Evolutionary conservation across 2,113 vertebrate genomes (phyloP).

Genomic region (Erpornis zantholeuca): DNA sequence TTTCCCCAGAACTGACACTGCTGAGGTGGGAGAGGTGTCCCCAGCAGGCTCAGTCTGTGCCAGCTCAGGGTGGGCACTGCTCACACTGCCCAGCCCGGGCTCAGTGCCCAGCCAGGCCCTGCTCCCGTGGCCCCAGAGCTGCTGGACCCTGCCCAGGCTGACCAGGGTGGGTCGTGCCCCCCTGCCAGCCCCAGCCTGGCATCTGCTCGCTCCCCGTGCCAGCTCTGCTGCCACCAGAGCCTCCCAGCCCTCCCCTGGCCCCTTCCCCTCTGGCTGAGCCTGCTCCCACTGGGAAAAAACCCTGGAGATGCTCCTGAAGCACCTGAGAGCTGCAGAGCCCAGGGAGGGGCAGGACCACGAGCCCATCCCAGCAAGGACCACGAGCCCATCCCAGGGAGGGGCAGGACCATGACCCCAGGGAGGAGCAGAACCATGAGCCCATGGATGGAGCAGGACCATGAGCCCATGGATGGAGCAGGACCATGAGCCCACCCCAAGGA

Average conservation of each 20-base stretch:
- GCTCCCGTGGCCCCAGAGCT: background rate
- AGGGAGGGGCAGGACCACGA: background rate
- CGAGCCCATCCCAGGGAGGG: too few relatives aligned
- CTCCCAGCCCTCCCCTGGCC: background rate
- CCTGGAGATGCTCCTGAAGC: background rate
- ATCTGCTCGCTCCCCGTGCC: background rate
- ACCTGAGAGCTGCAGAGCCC: background rate
- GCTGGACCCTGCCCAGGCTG: background rate
- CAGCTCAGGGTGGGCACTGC: fast-evolving
- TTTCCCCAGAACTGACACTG: background rate
- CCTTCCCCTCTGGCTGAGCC: background rate
- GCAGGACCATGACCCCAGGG: background rate
- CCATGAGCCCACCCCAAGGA: too few relatives aligned
- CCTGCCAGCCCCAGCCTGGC: background rate
- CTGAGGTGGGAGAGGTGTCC: background rate
- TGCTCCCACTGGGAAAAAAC: background rate
- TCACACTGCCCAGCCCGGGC: background rate
- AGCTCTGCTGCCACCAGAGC: conserved; percentile 12
- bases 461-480: too few relatives aligned
- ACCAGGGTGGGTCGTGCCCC: too few relatives aligned
- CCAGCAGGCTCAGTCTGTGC: background rate
- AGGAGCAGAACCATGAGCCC: too few relatives aligned
- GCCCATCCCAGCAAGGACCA: background rate
- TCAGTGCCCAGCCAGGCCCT: background rate
- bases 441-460: too few relatives aligned